A percentile compares a stretch with the other conserved stretches of the same genome.
phyloP scores from a whole-genome alignment of 2,888 invertebrate genomes.

The Microplitis deprimator region DNA sequence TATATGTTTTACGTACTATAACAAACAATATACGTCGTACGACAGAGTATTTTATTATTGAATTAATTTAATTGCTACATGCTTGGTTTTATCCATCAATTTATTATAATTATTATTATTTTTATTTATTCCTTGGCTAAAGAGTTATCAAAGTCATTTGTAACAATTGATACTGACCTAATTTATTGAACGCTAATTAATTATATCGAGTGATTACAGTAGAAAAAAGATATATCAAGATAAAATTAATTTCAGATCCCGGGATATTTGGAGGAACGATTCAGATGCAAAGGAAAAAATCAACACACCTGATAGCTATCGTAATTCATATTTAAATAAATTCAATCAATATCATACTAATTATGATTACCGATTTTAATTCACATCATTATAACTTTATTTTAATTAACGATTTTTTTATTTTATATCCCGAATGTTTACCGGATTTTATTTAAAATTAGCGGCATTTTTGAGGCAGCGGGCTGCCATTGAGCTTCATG shows the following conservation, averaged over 20 bases:
- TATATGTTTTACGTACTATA: slow-evolving; percentile 2
- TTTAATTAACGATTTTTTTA: slow-evolving; percentile 19
- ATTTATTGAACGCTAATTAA: neutral
- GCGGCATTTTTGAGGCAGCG: slow-evolving; percentile 53
- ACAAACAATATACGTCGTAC: neutral
- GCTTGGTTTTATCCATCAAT: neutral
- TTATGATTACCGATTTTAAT: slow-evolving; percentile 6
- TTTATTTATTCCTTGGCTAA: neutral
- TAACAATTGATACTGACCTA: slow-evolving; percentile 8
- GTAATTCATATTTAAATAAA: slow-evolving; percentile 22
- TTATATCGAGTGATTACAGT: neutral
- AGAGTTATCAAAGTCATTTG: neutral
- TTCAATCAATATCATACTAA: slow-evolving; percentile 24
- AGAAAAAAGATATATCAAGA: slow-evolving; percentile 22
- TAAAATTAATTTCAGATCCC: slow-evolving; percentile 74
- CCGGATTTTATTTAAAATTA: slow-evolving; percentile 36
- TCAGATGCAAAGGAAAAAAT: slow-evolving; percentile 70
- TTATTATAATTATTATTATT: neutral
- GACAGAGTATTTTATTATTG: neutral
- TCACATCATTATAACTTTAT: neutral
- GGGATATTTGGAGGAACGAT: slow-evolving; percentile 76
- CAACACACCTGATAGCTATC: slow-evolving; percentile 67
- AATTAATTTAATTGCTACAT: neutral
- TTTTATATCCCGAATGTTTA: slow-evolving; percentile 3
- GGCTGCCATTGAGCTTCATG: slow-evolving; percentile 53